Evolutionary conservation across 2,888 invertebrate genomes (phyloP).

Genomic region (Tetramorium bicarinatum): DNA sequence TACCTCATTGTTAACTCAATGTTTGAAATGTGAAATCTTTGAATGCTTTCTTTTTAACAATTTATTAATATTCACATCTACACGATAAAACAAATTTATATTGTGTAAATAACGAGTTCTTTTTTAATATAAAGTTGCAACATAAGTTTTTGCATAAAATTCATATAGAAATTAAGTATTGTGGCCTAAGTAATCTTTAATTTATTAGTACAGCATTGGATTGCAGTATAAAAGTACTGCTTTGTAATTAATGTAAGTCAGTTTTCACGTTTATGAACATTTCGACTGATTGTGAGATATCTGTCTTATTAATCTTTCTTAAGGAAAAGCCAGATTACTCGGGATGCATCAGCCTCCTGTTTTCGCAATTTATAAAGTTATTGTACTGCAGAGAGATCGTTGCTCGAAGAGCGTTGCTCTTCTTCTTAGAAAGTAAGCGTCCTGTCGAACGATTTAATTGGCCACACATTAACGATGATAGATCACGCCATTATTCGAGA

Average conservation of each 20-base stretch:
- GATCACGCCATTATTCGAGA: conserved; percentile 10
- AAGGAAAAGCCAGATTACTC: background rate
- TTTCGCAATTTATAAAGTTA: conserved; percentile 23
- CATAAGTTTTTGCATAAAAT: background rate
- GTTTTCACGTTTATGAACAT: background rate
- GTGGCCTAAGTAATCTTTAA: background rate
- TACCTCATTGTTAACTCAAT: background rate
- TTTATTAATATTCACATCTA: background rate
- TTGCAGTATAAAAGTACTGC: background rate
- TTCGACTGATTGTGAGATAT: background rate
- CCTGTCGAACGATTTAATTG: conserved; percentile 34
- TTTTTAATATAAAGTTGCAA: background rate
- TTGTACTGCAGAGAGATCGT: background rate
- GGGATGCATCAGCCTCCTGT: background rate
- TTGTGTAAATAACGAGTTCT: background rate
- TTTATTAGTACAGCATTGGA: background rate
- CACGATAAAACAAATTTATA: background rate
- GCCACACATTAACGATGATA: conserved; percentile 1
- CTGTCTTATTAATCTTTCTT: background rate
- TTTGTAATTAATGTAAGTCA: background rate
- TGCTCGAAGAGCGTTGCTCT: background rate
- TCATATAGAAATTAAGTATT: background rate
- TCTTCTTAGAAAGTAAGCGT: conserved; percentile 33
- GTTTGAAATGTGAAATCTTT: background rate
- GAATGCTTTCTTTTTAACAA: background rate